These are phyloP conservation scores for Tylochromis polylepis DNA, from an alignment of 2,113 vertebrate genomes.

Conservation along the genomic window DNA sequence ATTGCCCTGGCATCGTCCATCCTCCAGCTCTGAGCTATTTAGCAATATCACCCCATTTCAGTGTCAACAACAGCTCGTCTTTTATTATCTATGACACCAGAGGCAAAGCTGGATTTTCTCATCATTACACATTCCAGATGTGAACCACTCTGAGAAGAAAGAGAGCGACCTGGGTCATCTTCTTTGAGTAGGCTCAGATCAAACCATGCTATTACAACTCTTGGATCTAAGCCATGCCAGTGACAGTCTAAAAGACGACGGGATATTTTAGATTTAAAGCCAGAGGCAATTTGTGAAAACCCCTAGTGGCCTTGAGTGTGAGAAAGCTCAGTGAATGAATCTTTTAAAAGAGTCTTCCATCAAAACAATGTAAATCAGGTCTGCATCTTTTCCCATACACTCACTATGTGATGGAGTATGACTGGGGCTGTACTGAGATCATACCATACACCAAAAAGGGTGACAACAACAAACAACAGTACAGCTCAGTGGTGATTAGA, in stretches of 20 bases:
- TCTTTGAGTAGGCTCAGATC: constrained; percentile 35
- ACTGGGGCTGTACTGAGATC: constrained; percentile 34
- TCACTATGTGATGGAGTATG: not conserved
- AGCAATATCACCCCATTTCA: constrained; percentile 23
- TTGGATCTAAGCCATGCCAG: constrained; percentile 34
- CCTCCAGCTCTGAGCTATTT: not conserved
- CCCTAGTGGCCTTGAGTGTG: constrained; percentile 20
- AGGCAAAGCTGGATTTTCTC: constrained; percentile 29
- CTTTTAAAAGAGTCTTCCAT: constrained; percentile 15
- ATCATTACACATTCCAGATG: constrained; percentile 61
- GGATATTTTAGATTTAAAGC: constrained; percentile 65
- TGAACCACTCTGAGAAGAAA: constrained; percentile 38
- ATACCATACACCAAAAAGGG: constrained; percentile 17
- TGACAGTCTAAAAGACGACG: constrained; percentile 40
- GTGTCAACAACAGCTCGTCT: constrained; percentile 43
- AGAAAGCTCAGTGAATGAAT: constrained; percentile 35
- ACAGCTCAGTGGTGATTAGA: constrained; percentile 17
- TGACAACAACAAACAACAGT: constrained; percentile 34
- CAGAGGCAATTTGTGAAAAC: constrained; percentile 33
- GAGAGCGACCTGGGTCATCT: constrained; percentile 41
- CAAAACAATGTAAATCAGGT: constrained; percentile 14
- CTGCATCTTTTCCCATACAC: not conserved
- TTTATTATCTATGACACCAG: constrained; percentile 45
- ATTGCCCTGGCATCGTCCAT: not conserved
- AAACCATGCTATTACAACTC: constrained; percentile 14